phyloP scores from a whole-genome alignment of 1,140 invertebrate species.

The Matsumurasca onukii region DNA sequence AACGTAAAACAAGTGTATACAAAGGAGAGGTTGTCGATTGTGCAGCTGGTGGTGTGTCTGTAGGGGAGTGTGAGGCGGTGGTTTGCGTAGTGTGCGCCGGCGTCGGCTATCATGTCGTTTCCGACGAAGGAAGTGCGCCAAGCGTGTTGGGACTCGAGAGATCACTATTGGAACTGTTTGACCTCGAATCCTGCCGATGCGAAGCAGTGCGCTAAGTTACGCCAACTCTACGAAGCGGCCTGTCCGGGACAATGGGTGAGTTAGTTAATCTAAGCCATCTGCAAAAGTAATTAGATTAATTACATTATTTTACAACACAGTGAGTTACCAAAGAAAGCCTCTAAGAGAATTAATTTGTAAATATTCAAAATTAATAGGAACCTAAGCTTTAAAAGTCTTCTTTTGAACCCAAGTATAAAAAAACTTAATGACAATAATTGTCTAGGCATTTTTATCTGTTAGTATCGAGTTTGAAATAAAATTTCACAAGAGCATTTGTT shows the following conservation, averaged over 20 bases:
- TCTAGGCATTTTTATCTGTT: not conserved
- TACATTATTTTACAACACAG: conserved; percentile 22
- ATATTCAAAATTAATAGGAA: conserved; percentile 14
- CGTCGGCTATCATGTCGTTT: conserved; percentile 78
- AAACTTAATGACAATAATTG: not conserved
- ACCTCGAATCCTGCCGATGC: conserved; percentile 61
- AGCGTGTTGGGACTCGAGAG: conserved; percentile 80
- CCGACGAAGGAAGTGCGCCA: conserved; percentile 77
- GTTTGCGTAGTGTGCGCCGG: no score
- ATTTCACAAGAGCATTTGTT: no score
- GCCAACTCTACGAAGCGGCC: conserved; percentile 75
- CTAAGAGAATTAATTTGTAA: not conserved
- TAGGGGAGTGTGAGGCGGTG: no score
- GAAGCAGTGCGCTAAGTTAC: conserved; percentile 67
- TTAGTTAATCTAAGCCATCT: not conserved
- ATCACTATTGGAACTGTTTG: conserved; percentile 89
- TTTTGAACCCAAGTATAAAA: not conserved
- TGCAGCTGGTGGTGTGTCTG: no score
- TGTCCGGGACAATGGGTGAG: conserved; percentile 85
- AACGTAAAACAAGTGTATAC: no score
- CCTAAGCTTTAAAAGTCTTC: conserved; percentile 13
- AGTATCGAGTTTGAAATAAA: no score
- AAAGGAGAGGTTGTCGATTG: no score
- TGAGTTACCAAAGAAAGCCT: conserved; percentile 27
- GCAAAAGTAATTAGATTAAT: not conserved